Conservation (phyloP, 2,113 vertebrate species). For the Odobenus rosmarus region DNA sequence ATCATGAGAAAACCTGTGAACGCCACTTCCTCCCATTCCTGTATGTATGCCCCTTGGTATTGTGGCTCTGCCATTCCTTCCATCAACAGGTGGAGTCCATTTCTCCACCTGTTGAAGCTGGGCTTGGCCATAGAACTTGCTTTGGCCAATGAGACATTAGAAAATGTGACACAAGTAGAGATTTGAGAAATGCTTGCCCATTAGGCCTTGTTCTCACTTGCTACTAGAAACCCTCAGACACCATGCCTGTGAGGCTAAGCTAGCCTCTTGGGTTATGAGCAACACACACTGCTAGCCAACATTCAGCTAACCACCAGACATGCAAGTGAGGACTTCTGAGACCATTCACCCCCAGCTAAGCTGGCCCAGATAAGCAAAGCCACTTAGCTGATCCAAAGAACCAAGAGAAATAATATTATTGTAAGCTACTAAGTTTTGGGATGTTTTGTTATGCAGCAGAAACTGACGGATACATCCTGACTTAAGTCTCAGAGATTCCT, state of each 20-base stretch:
- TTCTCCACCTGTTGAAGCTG: background rate
- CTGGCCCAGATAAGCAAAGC: background rate
- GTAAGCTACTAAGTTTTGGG: background rate
- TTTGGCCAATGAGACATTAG: background rate
- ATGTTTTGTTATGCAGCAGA: background rate
- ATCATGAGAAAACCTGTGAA: background rate
- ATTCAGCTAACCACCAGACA: background rate
- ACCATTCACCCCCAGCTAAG: background rate
- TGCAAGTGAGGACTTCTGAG: background rate
- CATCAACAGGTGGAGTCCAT: background rate
- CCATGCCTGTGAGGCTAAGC: background rate
- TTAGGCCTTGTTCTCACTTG: background rate
- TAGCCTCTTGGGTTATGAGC: background rate
- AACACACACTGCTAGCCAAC: too few relatives aligned
- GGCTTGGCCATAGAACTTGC: background rate
- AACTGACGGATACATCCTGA: background rate
- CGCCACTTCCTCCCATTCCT: background rate
- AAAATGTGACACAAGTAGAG: background rate
- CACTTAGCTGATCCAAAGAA: background rate
- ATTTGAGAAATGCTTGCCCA: background rate
- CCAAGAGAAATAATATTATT: background rate
- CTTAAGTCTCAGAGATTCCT: background rate
- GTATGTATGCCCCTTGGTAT: rapidly evolving
- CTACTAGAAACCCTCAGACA: background rate
- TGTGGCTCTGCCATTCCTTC: background rate